Base-by-base conservation (phyloP, 2,888 invertebrate species). In the Papilio protenor region DNA sequence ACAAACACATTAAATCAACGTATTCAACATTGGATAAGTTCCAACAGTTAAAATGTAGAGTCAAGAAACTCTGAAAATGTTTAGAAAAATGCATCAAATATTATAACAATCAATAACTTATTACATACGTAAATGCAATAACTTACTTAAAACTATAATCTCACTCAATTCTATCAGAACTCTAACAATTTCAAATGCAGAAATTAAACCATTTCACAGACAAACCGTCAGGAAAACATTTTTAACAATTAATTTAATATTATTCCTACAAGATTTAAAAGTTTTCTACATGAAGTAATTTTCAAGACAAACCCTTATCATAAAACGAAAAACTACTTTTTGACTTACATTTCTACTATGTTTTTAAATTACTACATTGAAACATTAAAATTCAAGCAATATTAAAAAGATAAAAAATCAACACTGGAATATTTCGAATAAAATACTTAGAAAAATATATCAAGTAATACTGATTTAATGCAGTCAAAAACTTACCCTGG, bases 381-480 rank as follows among this genome's bases (percentile, higher is more conserved):
- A 66, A n/a, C 66, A 40, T 66, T 66, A 40, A 40, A 66, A 66
- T 33, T 64, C 14, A 64, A 64, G 40, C n/a, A 40, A 18, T 40
- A 8, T 40, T 18, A 66, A 66, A n/a, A n/a, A n/a, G 11, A 1
- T n/a, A 1, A n/a, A 40, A n/a, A 45, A 66, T 3, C 33, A 64
- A 33, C 12, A 45, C 4, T 40, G 12, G n/a, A 66, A 66, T 66
- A 66, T 66, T 66, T 66, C 2, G 66, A 66, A 66, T 45, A 66
- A 66, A n/a, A 40, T 64, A 66, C 11, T 45, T 45, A 64, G 10
- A 72, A 69, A 47, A 33, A 66, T 69, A 45, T 78, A 75, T 78
- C 75, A 72, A 75, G 47, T 72, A 78, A 78, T 78, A 78, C 78
- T 78, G 78, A 78, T 75, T 40, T 55, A 71, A 55, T 40, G 16